phyloP scores from a whole-genome alignment of 2,113 vertebrate species.

The Hydrochoerus hydrochaeris region DNA sequence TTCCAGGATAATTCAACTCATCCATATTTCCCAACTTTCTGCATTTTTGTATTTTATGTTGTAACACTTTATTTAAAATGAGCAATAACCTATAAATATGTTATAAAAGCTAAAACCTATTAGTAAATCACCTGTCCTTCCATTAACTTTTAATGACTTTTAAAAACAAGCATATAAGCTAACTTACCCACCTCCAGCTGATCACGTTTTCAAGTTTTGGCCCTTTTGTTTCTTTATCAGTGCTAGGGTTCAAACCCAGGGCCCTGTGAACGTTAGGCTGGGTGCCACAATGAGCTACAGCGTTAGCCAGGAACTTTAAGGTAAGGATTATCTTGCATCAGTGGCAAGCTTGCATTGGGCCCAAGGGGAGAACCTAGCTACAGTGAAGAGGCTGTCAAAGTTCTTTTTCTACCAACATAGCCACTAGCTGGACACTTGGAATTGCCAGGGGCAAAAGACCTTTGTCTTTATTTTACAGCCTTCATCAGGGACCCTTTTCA shows the following conservation, averaged over 20 bases:
- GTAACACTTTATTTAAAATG: background rate
- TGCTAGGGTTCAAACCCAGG: background rate
- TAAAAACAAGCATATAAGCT: background rate
- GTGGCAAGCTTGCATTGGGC: background rate
- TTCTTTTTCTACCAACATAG: background rate
- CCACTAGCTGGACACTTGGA: background rate
- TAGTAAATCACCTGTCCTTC: background rate
- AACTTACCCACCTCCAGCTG: background rate
- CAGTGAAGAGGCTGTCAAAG: background rate
- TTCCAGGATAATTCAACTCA: background rate
- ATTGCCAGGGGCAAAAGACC: background rate
- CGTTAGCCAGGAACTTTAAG: background rate
- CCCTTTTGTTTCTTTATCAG: background rate
- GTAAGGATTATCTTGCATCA: background rate
- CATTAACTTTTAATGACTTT: conserved; percentile 33
- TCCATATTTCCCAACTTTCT: background rate
- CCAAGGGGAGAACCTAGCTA: background rate
- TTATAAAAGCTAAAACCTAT: background rate
- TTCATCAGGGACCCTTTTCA: background rate
- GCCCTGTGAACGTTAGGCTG: background rate
- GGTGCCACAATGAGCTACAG: background rate
- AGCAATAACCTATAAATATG: background rate
- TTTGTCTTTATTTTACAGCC: background rate
- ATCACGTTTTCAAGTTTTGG: background rate
- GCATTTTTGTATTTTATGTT: background rate